phyloP scores from a whole-genome alignment of 92 coral and sea anemone genomes.

The Porites lobata region DNA sequence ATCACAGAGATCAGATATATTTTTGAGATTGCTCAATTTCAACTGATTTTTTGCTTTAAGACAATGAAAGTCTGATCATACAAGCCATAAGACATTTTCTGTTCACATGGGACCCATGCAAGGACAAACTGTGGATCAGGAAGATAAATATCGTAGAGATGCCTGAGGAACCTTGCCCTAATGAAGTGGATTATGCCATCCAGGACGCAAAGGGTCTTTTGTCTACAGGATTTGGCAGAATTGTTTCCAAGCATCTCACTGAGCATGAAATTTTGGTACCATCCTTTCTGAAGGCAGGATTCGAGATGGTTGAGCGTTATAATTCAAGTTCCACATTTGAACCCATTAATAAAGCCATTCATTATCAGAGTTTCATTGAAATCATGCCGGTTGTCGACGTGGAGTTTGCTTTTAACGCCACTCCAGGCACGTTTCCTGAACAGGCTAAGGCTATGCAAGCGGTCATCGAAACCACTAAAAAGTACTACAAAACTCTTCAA shows the following conservation, averaged over 20 bases:
- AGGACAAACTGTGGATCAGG: conserved; percentile 70
- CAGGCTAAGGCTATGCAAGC: conserved; percentile 61
- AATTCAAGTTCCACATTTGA: conserved; percentile 40
- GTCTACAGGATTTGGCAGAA: conserved; percentile 40
- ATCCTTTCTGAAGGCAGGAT: conserved; percentile 75
- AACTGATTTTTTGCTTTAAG: too few species aligned
- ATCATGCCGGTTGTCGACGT: conserved; percentile 71
- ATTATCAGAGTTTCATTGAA: conserved; percentile 75
- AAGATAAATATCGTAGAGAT: conserved; percentile 51
- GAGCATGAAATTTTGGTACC: conserved; percentile 53
- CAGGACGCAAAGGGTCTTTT: conserved; percentile 31
- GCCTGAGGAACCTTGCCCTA: conserved; percentile 58
- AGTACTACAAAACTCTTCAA: neutral
- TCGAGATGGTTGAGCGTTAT: conserved; percentile 52
- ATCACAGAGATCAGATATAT: too few species aligned
- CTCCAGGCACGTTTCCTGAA: conserved; percentile 39
- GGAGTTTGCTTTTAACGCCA: conserved; percentile 73
- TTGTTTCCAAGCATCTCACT: conserved; percentile 31
- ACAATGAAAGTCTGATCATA: too few species aligned
- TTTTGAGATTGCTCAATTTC: too few species aligned
- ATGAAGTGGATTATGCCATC: conserved; percentile 45
- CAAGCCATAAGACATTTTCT: neutral
- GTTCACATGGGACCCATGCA: conserved; percentile 38
- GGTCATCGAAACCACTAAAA: conserved; percentile 35
- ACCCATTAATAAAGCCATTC: conserved; percentile 75